Percentiles rank a stretch among this genome's conserved stretches.
phyloP scores from a whole-genome alignment of 1,140 invertebrate species.

The Anoplophora glabripennis region DNA sequence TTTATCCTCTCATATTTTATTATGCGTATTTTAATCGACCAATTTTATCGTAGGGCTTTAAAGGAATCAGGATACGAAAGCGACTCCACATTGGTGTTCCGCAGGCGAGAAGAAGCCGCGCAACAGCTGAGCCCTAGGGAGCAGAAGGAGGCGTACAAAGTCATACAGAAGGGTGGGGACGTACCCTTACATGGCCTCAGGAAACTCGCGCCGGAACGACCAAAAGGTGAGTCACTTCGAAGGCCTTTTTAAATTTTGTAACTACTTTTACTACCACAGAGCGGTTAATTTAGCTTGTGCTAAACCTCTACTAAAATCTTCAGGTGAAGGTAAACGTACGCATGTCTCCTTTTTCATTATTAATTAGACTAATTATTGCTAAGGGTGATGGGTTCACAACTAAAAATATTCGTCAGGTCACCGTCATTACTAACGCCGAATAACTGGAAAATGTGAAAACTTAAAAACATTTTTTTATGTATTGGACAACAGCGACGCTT shows the following conservation, averaged over 20 bases:
- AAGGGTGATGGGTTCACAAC: too few relatives aligned
- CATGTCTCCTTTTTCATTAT: neutral
- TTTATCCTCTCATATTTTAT: too few relatives aligned
- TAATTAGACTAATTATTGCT: too few relatives aligned
- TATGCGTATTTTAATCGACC: neutral
- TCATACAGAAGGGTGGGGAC: slow-evolving; percentile 86
- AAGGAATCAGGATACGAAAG: slow-evolving; percentile 90
- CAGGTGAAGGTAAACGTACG: slow-evolving; percentile 3
- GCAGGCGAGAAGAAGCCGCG: slow-evolving; percentile 63
- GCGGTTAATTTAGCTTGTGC: neutral
- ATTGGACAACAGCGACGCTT: too few relatives aligned
- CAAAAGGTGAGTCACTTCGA: slow-evolving; percentile 65
- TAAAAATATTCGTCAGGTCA: too few relatives aligned
- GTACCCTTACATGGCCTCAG: slow-evolving; percentile 83
- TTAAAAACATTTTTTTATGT: too few relatives aligned
- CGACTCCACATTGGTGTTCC: slow-evolving; percentile 82
- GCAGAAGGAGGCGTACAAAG: slow-evolving; percentile 77
- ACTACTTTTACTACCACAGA: neutral
- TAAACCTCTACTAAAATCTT: slow-evolving; percentile 1
- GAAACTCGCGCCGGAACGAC: slow-evolving; percentile 81
- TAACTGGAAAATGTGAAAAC: too few relatives aligned
- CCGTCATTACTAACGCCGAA: too few relatives aligned
- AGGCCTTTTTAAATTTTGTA: neutral
- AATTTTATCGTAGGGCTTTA: slow-evolving; percentile 58
- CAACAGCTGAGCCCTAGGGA: slow-evolving; percentile 74